Evolutionary conservation across 2,888 invertebrate species (phyloP), one percentile per base, ranked within the genome.

Genomic region (Pandemis heparana): DNA sequence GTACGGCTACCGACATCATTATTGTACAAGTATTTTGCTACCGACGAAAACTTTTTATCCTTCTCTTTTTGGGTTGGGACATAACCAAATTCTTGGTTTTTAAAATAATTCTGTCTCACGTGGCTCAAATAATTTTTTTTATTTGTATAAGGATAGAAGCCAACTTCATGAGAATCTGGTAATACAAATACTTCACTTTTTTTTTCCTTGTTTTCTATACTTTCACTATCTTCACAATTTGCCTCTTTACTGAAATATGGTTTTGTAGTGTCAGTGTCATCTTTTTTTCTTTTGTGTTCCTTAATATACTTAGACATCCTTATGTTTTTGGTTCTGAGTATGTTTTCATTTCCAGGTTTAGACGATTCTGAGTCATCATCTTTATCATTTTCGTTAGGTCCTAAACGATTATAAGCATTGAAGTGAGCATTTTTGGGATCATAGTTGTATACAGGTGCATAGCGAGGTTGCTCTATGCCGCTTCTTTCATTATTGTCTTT

Each of bases 341-440:
- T 12, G 2, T 23, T 23, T 23, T 23, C 56, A 23, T 23, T 56
- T 18, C 12, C 56, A 12, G 5, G 23, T 10, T 38, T 7, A 59
- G 14, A 23, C 14, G 7, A 14, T 9, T 18, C 23, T 18, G 51
- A 18, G 39, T 39, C 18, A 12, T 23, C 18, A 9, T 71, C 16
- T 10, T 48, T 70, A 5, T 79, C 79, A 7, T 82, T 79, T 4
- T 70, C 72, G 48, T 87, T 85, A 0, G 87, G 87, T 16, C 86
- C 89, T 10, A 82, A 82, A 32, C 82, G 82, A 73, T 91, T 90
- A 12, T 81, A 70, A 6, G 90, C 81, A 67, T 87, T 87, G 48
- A 82, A 90, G 74, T 86, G 68, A 1, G 88, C 91, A 51, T 87
- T 82, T 8, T 85, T 77, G 0, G 89, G 85, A 5, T 76, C 81